Evolutionary conservation across 2,888 invertebrate genomes (phyloP).

Genomic region (Macrophya alboannulata): DNA sequence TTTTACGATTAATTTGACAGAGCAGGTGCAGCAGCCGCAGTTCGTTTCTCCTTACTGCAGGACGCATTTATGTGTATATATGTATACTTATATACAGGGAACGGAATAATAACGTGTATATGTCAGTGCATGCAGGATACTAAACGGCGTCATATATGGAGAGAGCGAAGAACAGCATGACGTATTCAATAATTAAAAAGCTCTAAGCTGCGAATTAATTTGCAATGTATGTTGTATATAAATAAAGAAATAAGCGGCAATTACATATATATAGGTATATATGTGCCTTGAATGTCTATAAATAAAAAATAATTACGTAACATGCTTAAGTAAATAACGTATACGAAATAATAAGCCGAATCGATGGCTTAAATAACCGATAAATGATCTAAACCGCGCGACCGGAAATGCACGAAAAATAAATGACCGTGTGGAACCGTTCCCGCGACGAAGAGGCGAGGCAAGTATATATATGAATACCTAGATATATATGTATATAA

Average conservation of each 20-base stretch:
- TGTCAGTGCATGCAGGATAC: not conserved
- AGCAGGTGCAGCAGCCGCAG: constrained; percentile 11
- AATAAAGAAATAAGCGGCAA: no score
- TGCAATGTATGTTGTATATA: not conserved
- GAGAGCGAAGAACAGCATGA: not conserved
- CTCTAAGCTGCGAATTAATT: not conserved
- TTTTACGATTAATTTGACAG: constrained; percentile 1
- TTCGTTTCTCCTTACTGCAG: not conserved
- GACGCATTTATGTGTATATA: not conserved
- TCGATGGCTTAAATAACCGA: not conserved
- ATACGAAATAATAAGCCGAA: not conserved
- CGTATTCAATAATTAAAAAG: not conserved
- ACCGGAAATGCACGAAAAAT: constrained; percentile 44
- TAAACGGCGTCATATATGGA: not conserved
- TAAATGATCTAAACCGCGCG: constrained; percentile 2
- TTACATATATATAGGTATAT: no score
- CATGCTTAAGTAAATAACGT: not conserved
- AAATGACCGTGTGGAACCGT: constrained; percentile 9
- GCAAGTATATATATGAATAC: not conserved
- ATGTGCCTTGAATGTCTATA: not conserved
- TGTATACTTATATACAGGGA: not conserved
- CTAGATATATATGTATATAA: constrained; percentile 2
- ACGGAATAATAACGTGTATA: not conserved
- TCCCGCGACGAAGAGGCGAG: constrained; percentile 1
- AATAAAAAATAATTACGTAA: not conserved